Conservation (phyloP, 2,797 vertebrate species). For the Urophycis tenuis region DNA sequence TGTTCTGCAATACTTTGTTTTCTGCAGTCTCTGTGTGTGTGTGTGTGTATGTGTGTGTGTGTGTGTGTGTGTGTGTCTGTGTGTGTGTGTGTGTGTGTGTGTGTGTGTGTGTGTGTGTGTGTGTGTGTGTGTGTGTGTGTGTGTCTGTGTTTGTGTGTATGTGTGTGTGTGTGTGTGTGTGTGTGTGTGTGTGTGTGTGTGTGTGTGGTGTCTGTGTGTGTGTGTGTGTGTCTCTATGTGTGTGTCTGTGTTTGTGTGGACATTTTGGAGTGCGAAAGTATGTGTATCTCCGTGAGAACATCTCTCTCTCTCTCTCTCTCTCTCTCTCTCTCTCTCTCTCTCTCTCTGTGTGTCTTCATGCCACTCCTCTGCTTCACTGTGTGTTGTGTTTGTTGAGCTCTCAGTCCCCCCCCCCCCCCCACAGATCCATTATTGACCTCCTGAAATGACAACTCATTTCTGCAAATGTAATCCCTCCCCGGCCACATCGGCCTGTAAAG, state of each 20-base stretch:
- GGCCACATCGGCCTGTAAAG: conserved; percentile 61
- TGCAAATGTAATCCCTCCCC: conserved; percentile 69
- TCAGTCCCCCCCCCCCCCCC: conserved; percentile 53
- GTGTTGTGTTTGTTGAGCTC: conserved; percentile 70
- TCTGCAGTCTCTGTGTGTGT: no score
- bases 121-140: conserved; percentile 36
- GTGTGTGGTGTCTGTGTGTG: conserved; percentile 7
- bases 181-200: conserved; percentile 14
- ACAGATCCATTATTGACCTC: conserved; percentile 73
- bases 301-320: conserved; percentile 23
- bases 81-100: conserved; percentile 25
- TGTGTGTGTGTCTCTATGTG: conserved; percentile 4
- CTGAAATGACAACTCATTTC: conserved; percentile 75
- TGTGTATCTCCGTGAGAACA: conserved; percentile 14
- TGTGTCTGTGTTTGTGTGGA: not conserved
- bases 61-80: no score
- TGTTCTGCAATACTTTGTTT: conserved; percentile 20
- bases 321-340: conserved; percentile 7
- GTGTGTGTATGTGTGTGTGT: no score
- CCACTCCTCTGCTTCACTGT: conserved; percentile 53
- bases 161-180: conserved; percentile 15
- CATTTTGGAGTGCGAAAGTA: not conserved
- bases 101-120: conserved; percentile 43
- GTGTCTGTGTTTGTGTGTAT: no score
- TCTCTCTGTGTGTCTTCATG: conserved; percentile 2